Base-by-base conservation (phyloP, 1,140 invertebrate genomes). In the Diprion similis region DNA sequence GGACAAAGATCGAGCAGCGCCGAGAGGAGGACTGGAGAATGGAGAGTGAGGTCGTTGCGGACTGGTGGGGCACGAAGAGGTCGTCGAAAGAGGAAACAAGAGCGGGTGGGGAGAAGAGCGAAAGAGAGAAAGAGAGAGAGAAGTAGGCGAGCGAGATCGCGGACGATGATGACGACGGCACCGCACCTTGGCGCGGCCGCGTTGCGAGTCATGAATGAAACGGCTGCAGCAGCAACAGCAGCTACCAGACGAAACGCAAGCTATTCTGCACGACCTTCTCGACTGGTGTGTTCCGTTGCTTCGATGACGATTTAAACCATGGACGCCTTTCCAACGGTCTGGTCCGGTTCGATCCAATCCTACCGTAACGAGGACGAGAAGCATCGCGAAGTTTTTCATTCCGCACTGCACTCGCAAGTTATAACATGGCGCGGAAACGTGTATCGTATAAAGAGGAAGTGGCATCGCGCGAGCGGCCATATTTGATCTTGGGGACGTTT, bases 61-160 rank as follows among this genome's bases (percentile, higher is more conserved):
- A 82, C 74, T 83, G 77, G 79, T 78, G 80, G 83, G 84, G 85
- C 84, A 82, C 46, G 51, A 71, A n/a, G 87, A 86, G 86, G 88
- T 87, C 85, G 88, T 87, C 85, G 84, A 85, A 89, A 88, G 82
- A 71, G 77, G 67, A 69, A 77, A 74, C 76, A 79, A 85, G 85
- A 83, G 84, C 82, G 85, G 83, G 84, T 81, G 82, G 83, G 84
- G 86, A 84, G 73, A 85, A 79, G 79, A 82, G 77, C 75, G 75
- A 78, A 78, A 78, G 51, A 37, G 70, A 73, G 64, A 72, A 71
- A 76, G 64, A 75, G 68, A 64, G 69, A 77, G 68, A 66, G 66
- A 84, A 84, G 85, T 84, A 85, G 85, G 83, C 86, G 86, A 86
- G 85, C 86, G 86, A 86, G 87, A 88, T 87, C 86, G 87, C 86